Conservation (phyloP, 1,140 invertebrate genomes). For the Mizuhopecten yessoensis region DNA sequence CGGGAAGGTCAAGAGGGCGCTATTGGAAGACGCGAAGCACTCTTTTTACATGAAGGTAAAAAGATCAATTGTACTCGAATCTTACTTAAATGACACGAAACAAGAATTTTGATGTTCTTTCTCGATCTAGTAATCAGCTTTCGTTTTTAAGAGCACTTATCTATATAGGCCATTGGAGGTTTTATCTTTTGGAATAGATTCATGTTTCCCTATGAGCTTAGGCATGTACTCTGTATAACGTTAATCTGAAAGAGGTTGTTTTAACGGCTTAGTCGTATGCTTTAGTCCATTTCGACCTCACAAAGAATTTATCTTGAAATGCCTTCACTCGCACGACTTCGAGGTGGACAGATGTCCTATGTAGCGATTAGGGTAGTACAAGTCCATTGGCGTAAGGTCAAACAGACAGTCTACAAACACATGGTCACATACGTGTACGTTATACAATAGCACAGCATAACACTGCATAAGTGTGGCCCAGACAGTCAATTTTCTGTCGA, state of each 20-base stretch:
- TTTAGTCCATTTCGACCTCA: neutral
- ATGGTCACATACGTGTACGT: neutral
- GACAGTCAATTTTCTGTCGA: no score
- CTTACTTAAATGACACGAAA: slow-evolving; percentile 23
- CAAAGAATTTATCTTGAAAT: neutral
- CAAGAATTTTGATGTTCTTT: slow-evolving; percentile 27
- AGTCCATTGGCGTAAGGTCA: neutral
- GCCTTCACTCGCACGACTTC: neutral
- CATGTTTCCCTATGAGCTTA: neutral
- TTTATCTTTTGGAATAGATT: neutral
- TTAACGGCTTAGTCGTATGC: neutral
- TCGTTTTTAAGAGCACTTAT: slow-evolving; percentile 10
- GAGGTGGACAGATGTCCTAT: neutral
- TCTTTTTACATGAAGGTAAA: slow-evolving; percentile 31
- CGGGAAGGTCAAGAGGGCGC: neutral
- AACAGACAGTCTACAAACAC: neutral
- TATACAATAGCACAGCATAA: no score
- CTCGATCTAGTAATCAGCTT: slow-evolving; percentile 24
- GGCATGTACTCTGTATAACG: neutral
- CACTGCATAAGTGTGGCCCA: no score
- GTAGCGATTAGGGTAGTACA: neutral
- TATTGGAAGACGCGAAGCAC: neutral
- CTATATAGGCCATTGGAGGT: slow-evolving; percentile 1
- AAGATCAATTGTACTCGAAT: slow-evolving; percentile 35
- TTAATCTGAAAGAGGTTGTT: neutral